These are phyloP conservation scores for Cettia cetti DNA, from an alignment of 2,113 vertebrate genomes.

Conservation along the genomic window DNA sequence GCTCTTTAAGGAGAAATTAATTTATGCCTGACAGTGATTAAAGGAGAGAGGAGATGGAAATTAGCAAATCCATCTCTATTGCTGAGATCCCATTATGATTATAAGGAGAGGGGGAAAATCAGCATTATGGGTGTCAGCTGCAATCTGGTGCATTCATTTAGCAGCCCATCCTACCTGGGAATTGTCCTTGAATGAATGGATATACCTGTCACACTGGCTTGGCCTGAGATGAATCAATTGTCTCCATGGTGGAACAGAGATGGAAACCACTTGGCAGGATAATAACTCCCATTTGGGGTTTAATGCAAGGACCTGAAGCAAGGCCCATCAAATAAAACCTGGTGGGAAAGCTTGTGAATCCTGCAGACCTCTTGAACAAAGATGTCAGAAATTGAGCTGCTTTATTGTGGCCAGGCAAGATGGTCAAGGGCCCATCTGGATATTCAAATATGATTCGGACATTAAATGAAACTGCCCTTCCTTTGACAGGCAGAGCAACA, in stretches of 20 bases:
- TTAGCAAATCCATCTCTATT: slow-evolving; percentile 80
- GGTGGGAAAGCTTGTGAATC: not conserved
- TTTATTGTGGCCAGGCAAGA: not conserved
- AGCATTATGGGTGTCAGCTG: slow-evolving; percentile 69
- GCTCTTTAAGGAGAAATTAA: slow-evolving; percentile 76
- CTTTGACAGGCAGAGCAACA: not conserved
- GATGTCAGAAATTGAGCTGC: not conserved
- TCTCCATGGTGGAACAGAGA: not conserved
- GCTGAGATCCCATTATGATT: slow-evolving; percentile 76
- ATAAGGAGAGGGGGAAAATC: slow-evolving; percentile 67
- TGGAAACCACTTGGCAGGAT: not conserved
- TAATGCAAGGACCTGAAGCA: not conserved
- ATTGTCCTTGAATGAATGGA: slow-evolving; percentile 58
- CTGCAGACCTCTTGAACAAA: not conserved
- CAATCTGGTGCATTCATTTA: slow-evolving; percentile 70
- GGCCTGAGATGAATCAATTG: slow-evolving; percentile 42
- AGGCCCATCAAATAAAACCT: not conserved
- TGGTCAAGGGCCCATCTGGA: not conserved
- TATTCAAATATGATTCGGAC: not conserved
- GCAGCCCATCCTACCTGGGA: slow-evolving; percentile 58
- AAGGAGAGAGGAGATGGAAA: slow-evolving; percentile 74
- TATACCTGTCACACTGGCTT: slow-evolving; percentile 41
- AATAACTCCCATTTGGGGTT: not conserved
- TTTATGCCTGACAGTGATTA: slow-evolving; percentile 78
- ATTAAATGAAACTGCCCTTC: not conserved